These are phyloP conservation scores for Cryptosula pallasiana DNA, from an alignment of 2,888 invertebrate species.

Conservation along the genomic window DNA sequence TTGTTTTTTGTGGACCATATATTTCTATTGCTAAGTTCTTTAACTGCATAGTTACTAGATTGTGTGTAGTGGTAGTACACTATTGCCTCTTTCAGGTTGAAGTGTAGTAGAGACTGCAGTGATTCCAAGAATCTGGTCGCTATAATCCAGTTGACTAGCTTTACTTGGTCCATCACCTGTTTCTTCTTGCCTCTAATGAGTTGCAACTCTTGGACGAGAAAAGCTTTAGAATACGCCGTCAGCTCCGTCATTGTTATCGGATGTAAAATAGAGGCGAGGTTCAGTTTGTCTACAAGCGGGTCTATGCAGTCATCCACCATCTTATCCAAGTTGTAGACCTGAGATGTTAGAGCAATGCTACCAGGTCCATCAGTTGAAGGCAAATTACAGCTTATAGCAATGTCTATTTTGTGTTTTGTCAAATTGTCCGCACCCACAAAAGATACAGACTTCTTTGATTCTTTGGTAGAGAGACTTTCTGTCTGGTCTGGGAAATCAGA, in stretches of 20 bases:
- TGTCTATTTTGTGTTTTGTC: neutral
- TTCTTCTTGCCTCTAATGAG: neutral
- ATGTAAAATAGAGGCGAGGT: neutral
- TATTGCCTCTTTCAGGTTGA: neutral
- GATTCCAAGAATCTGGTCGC: neutral
- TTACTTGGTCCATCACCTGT: neutral
- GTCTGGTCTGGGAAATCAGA: neutral
- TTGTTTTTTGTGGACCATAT: too few species aligned
- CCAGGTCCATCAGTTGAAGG: neutral
- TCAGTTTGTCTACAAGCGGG: neutral
- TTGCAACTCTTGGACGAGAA: neutral
- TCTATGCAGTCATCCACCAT: neutral
- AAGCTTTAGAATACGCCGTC: neutral
- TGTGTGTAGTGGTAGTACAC: neutral
- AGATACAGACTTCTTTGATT: neutral
- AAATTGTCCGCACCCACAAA: neutral
- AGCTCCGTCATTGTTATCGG: neutral
- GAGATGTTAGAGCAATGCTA: neutral
- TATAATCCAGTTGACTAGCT: neutral
- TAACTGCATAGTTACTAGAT: too few species aligned
- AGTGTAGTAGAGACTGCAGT: neutral
- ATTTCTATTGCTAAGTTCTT: too few species aligned
- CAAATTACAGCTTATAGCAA: neutral
- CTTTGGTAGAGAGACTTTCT: neutral
- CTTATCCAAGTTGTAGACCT: neutral